A percentile compares a stretch with the other conserved stretches of the same genome.
These are phyloP conservation scores for Helicoverpa zea DNA, from an alignment of 1,140 invertebrate genomes.

Conservation along the genomic window DNA sequence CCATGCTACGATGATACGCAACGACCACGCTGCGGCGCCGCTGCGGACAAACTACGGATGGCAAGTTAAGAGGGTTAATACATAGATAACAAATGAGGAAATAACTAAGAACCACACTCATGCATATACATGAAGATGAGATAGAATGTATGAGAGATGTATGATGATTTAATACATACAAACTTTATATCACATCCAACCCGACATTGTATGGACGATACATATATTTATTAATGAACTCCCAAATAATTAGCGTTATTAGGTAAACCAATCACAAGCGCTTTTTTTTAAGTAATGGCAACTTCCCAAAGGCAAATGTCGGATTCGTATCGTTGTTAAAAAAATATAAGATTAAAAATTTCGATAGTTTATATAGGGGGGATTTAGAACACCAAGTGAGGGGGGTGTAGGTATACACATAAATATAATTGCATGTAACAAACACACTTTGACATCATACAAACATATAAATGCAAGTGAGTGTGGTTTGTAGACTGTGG, in stretches of 20 bases:
- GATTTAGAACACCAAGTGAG: slow-evolving; percentile 52
- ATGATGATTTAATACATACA: slow-evolving; percentile 58
- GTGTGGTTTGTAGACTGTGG: slow-evolving; percentile 85
- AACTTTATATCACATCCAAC: slow-evolving; percentile 72
- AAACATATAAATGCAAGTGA: slow-evolving; percentile 85
- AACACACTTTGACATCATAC: slow-evolving; percentile 60
- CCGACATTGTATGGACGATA: slow-evolving; percentile 78
- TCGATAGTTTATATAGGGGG: slow-evolving; percentile 48
- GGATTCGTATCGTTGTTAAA: slow-evolving; percentile 74
- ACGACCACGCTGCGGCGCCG: not conserved
- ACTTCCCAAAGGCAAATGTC: slow-evolving; percentile 82
- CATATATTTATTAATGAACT: slow-evolving; percentile 51
- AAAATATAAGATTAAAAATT: slow-evolving; percentile 52
- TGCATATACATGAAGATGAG: slow-evolving; percentile 76
- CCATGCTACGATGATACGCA: slow-evolving; percentile 52
- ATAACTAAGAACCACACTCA: slow-evolving; percentile 83
- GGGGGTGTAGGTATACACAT: slow-evolving; percentile 53
- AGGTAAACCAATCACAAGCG: slow-evolving; percentile 87
- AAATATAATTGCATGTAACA: slow-evolving; percentile 56
- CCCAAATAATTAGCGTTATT: slow-evolving; percentile 73
- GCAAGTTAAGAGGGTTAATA: slow-evolving; percentile 55
- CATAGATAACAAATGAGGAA: slow-evolving; percentile 50
- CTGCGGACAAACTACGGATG: slow-evolving; percentile 62
- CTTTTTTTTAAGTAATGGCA: slow-evolving; percentile 76
- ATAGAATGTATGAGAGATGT: slow-evolving; percentile 53